phyloP scores from a whole-genome alignment of 2,888 invertebrate species.

The Cephus pulcher region DNA sequence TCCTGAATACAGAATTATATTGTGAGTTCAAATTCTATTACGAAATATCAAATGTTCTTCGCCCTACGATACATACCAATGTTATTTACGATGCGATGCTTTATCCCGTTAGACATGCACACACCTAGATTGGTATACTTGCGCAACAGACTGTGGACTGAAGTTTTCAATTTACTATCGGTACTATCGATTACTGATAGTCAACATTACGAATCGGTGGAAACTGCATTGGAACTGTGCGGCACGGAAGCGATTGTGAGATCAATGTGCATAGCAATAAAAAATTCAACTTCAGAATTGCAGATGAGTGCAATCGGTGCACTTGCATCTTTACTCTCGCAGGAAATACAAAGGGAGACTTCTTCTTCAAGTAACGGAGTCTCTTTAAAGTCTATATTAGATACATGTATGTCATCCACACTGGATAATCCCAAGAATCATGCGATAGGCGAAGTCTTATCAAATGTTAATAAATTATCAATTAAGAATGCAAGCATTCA shows the following conservation, averaged over 20 bases:
- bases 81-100: background rate
- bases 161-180: conserved; percentile 67
- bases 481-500: conserved; percentile 30
- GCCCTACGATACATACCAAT: background rate
- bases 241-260: conserved; percentile 42
- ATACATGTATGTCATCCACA: conserved; percentile 28
- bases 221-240: conserved; percentile 47
- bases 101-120: conserved; percentile 51
- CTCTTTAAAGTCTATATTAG: conserved; percentile 41
- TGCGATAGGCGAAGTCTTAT: conserved; percentile 37
- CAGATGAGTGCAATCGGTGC: conserved; percentile 55
- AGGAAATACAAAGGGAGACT: conserved; percentile 50
- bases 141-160: conserved; percentile 68
- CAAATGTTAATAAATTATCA: conserved; percentile 43
- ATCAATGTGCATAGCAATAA: conserved; percentile 49
- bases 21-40: conserved; percentile 59
- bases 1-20: conserved; percentile 66
- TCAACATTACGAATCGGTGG: conserved; percentile 54
- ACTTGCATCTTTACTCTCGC: conserved; percentile 53
- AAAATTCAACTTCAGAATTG: conserved; percentile 44
- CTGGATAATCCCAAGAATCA: conserved; percentile 28
- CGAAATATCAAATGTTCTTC: background rate
- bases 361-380: conserved; percentile 28
- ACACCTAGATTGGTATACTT: conserved; percentile 63
- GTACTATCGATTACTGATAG: conserved; percentile 58